phyloP scores from a whole-genome alignment of 1,140 invertebrate genomes.

The Eupeodes corollae region DNA sequence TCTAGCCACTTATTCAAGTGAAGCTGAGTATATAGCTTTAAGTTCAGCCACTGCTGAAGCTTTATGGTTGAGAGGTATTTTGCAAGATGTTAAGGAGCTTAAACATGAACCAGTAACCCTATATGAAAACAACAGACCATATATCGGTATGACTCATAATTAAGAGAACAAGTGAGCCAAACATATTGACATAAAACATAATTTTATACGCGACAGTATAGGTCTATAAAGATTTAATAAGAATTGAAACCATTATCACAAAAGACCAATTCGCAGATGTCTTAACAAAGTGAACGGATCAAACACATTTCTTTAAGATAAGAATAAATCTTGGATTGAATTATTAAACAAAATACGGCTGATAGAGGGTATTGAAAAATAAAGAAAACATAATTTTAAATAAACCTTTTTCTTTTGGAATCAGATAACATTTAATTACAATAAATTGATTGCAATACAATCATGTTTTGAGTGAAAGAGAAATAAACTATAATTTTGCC shows the following conservation, averaged over 20 bases:
- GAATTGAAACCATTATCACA: not conserved
- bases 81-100: not conserved
- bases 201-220: conserved; percentile 3
- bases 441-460: too few species aligned
- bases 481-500: too few species aligned
- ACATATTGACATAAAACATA: too few species aligned
- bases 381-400: too few species aligned
- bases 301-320: too few species aligned
- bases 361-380: too few species aligned
- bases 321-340: too few species aligned
- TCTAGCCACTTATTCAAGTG: conserved; percentile 24
- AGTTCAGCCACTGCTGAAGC: conserved; percentile 11
- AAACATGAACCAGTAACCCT: not conserved
- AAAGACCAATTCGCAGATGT: conserved; percentile 2
- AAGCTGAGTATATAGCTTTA: conserved; percentile 30
- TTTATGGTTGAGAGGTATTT: not conserved
- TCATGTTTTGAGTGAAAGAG: too few species aligned
- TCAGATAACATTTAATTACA: too few species aligned
- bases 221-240: not conserved
- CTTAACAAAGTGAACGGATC: not conserved
- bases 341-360: too few species aligned
- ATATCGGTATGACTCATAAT: conserved; percentile 1
- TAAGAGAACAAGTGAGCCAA: not conserved
- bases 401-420: too few species aligned
- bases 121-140: not conserved